A percentile compares a stretch with the other conserved stretches of the same genome.
Evolutionary conservation across 2,888 invertebrate species (phyloP).

Genomic region (Trichopoda pennipes): DNA sequence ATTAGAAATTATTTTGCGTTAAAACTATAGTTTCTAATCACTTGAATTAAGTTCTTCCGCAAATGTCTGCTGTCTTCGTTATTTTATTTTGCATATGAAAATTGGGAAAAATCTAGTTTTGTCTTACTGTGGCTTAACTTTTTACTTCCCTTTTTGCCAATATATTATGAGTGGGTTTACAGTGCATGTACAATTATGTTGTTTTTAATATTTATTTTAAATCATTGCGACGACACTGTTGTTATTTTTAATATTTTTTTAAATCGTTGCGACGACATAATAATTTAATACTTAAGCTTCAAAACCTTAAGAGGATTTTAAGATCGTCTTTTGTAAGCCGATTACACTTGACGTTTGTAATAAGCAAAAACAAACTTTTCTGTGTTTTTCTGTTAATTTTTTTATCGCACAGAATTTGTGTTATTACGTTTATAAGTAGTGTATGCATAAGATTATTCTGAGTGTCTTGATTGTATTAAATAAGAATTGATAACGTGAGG

Average conservation of each 20-base stretch:
- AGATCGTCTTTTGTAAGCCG: slow-evolving; percentile 72
- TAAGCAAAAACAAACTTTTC: slow-evolving; percentile 55
- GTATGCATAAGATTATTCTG: background rate
- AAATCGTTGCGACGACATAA: slow-evolving; percentile 70
- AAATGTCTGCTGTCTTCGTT: background rate
- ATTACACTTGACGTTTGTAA: slow-evolving; percentile 70
- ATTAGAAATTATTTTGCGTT: background rate
- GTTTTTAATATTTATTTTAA: slow-evolving; percentile 48
- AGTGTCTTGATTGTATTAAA: slow-evolving; percentile 19
- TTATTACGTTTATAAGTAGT: background rate
- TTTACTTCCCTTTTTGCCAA: background rate
- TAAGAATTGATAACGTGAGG: slow-evolving; percentile 15
- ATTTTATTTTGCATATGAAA: slow-evolving; percentile 21
- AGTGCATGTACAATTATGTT: slow-evolving; percentile 10
- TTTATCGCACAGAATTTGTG: slow-evolving; percentile 15
- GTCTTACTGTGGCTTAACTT: slow-evolving; percentile 5
- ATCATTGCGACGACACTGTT: slow-evolving; percentile 68
- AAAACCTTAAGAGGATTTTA: slow-evolving; percentile 71
- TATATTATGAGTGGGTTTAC: slow-evolving; percentile 60
- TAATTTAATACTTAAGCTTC: slow-evolving; percentile 70
- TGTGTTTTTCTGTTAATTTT: background rate
- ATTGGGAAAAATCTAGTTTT: slow-evolving; percentile 10
- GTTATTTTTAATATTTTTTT: slow-evolving; percentile 40
- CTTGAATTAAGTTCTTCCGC: background rate
- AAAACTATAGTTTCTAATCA: slow-evolving; percentile 55